Evolutionary conservation across 2,797 vertebrate genomes (phyloP), one percentile per base, ranked within the genome.

Genomic region (Heteromormyrus szaboi): DNA sequence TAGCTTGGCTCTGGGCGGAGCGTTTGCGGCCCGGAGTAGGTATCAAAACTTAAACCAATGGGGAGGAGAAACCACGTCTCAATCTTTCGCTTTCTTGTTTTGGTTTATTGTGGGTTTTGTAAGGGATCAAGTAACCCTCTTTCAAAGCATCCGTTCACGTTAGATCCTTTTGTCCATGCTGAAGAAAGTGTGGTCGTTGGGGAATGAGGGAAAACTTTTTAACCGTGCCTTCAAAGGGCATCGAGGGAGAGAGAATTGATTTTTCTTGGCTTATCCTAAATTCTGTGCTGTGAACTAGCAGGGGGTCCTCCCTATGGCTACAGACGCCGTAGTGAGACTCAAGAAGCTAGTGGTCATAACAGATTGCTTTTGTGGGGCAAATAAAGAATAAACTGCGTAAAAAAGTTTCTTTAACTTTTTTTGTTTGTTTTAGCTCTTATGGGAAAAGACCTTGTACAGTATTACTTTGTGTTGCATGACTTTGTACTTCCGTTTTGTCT

Each of bases 241-340:
- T 96, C 94, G 95, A 94, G 93, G 94, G 93, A 91, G 90, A 91
- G 91, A 33, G 89, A 94, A 96, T 96, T 95, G 95, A 96, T 96
- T 96, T 95, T 94, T 93, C 93, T 93, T 93, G 92, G 92, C 93
- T 93, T 93, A 91, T 93, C 89, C 92, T 94, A 93, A 93, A 94
- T 94, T 90, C 93, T 92, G 92, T 91, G 89, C 91, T 90, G 93
- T 92, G 92, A 83, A 92, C 93, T 92, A 92, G 95, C 96, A 96
- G 95, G 96, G 95, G 95, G 95, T 94, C 95, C 90, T 95, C 93
- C 93, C 95, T 92, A 92, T 94, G 94, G 91, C 90, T 92, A 93
- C 92, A 89, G 89, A 94, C 94, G 94, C 94, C 95, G 90, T 92
- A 91, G 93, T 93, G 91, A 92, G 92, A 93, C 92, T 95, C 92